A percentile compares a stretch with the other conserved stretches of the same genome.
Evolutionary conservation across 2,113 vertebrate species (phyloP).

Genomic region (Anhinga anhinga): DNA sequence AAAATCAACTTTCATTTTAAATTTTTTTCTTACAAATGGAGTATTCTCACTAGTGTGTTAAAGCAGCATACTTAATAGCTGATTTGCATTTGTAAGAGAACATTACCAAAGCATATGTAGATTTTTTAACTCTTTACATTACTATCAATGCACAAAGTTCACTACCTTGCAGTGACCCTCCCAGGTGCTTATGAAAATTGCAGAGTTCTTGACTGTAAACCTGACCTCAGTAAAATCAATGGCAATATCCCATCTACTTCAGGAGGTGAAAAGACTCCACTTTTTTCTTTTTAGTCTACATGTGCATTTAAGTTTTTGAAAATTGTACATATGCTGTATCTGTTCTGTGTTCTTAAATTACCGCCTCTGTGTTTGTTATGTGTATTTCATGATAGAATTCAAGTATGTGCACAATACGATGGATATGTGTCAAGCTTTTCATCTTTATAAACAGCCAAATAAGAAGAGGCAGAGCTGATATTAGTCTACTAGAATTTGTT

Average conservation of each 20-base stretch:
- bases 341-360: conserved; percentile 27
- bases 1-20: not conserved
- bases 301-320: not conserved
- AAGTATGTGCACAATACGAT: not conserved
- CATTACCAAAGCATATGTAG: not conserved
- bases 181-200: not conserved
- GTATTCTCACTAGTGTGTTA: not conserved
- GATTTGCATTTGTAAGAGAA: not conserved
- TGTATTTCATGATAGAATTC: conserved; percentile 21
- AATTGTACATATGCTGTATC: conserved; percentile 19
- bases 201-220: not conserved
- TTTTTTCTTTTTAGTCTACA: not conserved
- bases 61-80: not conserved
- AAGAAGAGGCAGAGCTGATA: not conserved
- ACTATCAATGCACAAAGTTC: not conserved
- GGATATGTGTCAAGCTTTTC: not conserved
- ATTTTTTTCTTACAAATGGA: not conserved
- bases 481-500: not conserved
- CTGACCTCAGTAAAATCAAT: not conserved
- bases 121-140: not conserved
- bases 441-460: not conserved
- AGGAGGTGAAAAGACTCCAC: not conserved
- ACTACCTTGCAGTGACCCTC: not conserved
- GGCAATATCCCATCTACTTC: conserved; percentile 7
- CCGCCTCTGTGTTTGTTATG: not conserved